phyloP scores from a whole-genome alignment of 2,113 vertebrate genomes.

The Aythya baeri region DNA sequence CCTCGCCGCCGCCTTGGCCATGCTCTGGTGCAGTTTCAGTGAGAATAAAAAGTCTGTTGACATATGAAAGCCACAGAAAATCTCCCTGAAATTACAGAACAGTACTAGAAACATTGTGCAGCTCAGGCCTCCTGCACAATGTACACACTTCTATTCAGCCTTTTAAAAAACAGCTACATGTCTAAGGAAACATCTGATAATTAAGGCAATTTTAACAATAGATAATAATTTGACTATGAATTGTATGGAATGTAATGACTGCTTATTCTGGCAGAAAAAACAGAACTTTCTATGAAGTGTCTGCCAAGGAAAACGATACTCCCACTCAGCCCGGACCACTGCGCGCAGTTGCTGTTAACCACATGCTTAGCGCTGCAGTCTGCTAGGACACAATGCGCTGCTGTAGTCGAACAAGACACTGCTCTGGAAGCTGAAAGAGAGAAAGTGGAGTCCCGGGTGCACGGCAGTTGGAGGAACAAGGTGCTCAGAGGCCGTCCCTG shows the following conservation, averaged over 20 bases:
- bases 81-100: conserved; percentile 67
- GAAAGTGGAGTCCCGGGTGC: background rate
- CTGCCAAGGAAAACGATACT: conserved; percentile 81
- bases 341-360: conserved; percentile 74
- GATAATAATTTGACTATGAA: conserved; percentile 83
- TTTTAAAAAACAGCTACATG: conserved; percentile 55
- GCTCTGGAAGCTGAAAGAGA: background rate
- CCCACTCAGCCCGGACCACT: conserved; percentile 76
- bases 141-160: conserved; percentile 56
- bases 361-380: conserved; percentile 65
- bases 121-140: conserved; percentile 40
- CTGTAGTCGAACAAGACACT: conserved; percentile 42
- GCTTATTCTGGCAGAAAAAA: conserved; percentile 80
- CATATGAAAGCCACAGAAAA: conserved; percentile 60
- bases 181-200: conserved; percentile 79
- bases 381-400: conserved; percentile 52
- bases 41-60: conserved; percentile 57
- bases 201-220: conserved; percentile 82
- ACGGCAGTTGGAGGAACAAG: background rate
- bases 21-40: background rate
- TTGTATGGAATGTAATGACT: conserved; percentile 79
- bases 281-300: conserved; percentile 77
- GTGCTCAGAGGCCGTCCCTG: background rate
- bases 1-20: accelerated
- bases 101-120: conserved; percentile 40